Percentiles rank a stretch among this genome's conserved stretches.
phyloP scores from a whole-genome alignment of 1,140 invertebrate species.

The Holotrichia oblita region DNA sequence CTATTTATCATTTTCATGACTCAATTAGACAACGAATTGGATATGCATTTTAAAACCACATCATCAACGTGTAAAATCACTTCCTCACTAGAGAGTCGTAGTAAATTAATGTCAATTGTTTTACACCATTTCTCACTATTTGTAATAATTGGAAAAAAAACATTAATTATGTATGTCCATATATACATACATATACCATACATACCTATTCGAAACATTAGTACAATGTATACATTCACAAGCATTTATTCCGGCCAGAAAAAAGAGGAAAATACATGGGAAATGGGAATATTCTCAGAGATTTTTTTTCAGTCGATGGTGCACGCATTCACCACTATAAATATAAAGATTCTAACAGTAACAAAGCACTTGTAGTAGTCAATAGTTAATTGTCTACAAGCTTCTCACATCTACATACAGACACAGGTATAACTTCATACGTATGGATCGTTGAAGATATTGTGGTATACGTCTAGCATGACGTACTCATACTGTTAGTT shows the following conservation, averaged over 20 bases:
- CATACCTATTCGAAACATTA: background rate
- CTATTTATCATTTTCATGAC: background rate
- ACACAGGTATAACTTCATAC: background rate
- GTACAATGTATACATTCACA: background rate
- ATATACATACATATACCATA: background rate
- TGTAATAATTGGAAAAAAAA: background rate
- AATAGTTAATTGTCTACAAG: background rate
- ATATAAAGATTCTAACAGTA: background rate
- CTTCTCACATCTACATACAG: slow-evolving; percentile 9
- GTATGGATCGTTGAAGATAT: background rate
- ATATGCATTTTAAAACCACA: background rate
- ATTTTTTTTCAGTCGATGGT: background rate
- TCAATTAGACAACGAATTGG: slow-evolving; percentile 11
- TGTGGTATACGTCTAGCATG: background rate
- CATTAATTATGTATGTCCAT: background rate
- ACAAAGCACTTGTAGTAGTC: background rate
- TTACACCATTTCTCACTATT: background rate
- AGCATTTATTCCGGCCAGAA: background rate
- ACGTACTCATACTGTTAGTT: slow-evolving; percentile 2
- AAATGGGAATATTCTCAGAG: background rate
- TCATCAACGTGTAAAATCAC: background rate
- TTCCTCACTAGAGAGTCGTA: background rate
- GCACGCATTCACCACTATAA: background rate
- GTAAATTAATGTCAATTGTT: background rate
- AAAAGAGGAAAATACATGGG: background rate